A percentile compares a stretch with the other conserved stretches of the same genome.
phyloP scores from a whole-genome alignment of 2,797 vertebrate species.

The Pogoniulus pusillus region DNA sequence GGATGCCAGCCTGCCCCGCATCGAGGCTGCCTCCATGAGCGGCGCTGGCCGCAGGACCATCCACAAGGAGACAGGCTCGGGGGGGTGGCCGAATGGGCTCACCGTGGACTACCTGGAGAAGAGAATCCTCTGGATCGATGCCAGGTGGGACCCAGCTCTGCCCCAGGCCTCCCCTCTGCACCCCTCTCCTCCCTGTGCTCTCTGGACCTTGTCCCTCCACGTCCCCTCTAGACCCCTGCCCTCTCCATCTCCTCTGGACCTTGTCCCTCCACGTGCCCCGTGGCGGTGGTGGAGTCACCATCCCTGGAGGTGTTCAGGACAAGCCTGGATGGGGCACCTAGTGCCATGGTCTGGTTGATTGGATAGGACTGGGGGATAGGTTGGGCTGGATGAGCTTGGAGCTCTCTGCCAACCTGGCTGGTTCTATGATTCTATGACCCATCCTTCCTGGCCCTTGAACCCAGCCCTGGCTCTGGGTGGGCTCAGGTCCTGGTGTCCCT shows the following conservation, averaged over 20 bases:
- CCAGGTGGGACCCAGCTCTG: constrained; percentile 80
- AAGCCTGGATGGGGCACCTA: no score
- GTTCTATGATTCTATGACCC: no score
- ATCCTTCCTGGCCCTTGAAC: background rate
- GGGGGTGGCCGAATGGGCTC: constrained; percentile 97
- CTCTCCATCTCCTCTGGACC: no score
- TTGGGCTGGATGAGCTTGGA: no score
- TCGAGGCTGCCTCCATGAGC: constrained; percentile 97
- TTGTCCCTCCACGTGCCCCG: no score
- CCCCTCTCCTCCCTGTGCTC: rapidly evolving
- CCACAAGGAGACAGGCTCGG: constrained; percentile 92
- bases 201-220: background rate
- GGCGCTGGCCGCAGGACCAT: constrained; percentile 91
- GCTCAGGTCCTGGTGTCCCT: background rate
- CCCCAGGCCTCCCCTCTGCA: rapidly evolving
- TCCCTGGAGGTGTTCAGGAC: no score
- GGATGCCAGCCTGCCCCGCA: constrained; percentile 94
- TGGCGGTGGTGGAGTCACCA: no score
- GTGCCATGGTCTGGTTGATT: no score
- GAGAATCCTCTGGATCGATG: constrained; percentile 96
- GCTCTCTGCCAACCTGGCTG: no score
- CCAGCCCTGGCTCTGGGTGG: background rate
- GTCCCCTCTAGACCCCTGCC: background rate
- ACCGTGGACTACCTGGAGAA: constrained; percentile 97
- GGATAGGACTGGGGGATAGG: no score